Percentiles rank a stretch among this genome's conserved stretches.
phyloP scores from a whole-genome alignment of 2,113 vertebrate species.

The Platanista minor region DNA sequence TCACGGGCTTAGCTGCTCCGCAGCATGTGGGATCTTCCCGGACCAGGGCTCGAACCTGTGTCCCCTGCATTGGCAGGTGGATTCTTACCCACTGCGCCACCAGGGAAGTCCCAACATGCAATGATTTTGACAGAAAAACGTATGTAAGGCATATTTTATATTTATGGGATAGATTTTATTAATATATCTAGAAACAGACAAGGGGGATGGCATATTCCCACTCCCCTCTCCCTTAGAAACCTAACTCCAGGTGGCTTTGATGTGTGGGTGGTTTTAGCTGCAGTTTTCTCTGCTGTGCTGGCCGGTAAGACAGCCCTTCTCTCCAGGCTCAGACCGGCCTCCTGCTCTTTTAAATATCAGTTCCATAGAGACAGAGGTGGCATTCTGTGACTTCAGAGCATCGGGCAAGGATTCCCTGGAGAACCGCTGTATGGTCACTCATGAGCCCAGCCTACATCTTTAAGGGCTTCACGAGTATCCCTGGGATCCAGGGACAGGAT shows the following conservation, averaged over 20 bases:
- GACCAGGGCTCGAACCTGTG: too few relatives aligned
- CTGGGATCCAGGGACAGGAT: neutral
- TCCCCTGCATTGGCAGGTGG: too few relatives aligned
- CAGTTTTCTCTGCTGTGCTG: neutral
- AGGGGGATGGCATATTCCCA: neutral
- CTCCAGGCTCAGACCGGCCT: neutral
- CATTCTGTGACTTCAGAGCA: neutral
- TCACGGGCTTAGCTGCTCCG: too few relatives aligned
- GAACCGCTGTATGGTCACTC: neutral
- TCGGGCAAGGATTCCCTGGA: neutral
- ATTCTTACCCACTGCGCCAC: too few relatives aligned
- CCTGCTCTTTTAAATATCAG: neutral
- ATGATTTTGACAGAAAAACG: neutral
- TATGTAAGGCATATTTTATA: neutral
- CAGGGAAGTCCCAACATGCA: too few relatives aligned
- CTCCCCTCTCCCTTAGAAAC: neutral
- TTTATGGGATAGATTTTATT: neutral
- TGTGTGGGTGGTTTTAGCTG: fast-evolving
- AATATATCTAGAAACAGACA: fast-evolving
- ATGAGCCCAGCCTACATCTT: neutral
- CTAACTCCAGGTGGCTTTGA: neutral
- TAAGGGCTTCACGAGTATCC: neutral
- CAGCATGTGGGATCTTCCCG: too few relatives aligned
- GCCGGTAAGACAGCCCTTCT: neutral
- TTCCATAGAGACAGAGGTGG: neutral